These are phyloP conservation scores for Bunonema sp. DNA, from an alignment of 2,888 invertebrate species.

Conservation along the genomic window DNA sequence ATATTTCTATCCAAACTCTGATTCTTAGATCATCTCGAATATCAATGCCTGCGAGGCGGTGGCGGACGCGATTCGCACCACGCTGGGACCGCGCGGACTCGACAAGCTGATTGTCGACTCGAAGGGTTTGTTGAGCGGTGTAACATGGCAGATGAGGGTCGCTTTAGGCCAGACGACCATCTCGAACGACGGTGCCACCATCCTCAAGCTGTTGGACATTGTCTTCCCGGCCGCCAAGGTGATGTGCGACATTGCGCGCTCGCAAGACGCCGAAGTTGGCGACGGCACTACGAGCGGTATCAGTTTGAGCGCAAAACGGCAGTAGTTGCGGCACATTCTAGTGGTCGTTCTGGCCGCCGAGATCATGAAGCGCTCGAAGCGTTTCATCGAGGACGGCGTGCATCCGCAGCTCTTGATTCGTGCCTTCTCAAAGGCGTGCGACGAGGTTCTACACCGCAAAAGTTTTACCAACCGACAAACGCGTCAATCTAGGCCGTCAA, in stretches of 20 bases:
- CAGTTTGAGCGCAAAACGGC: neutral
- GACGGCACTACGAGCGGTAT: conserved; percentile 71
- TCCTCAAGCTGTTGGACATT: conserved; percentile 89
- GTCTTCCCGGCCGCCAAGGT: conserved; percentile 95
- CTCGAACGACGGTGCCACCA: conserved; percentile 97
- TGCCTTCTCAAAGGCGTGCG: conserved; percentile 69
- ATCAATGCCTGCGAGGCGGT: conserved; percentile 51
- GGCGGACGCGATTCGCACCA: conserved; percentile 88
- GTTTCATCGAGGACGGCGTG: conserved; percentile 83
- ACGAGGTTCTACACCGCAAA: no score
- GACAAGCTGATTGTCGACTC: conserved; percentile 89
- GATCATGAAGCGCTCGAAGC: conserved; percentile 79
- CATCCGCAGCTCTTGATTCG: conserved; percentile 83
- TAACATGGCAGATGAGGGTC: neutral
- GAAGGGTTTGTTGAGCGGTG: conserved; percentile 45
- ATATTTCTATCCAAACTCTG: no score
- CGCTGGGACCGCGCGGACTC: conserved; percentile 94
- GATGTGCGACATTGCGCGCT: conserved; percentile 92
- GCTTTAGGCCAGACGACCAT: conserved; percentile 70
- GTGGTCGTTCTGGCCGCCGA: conserved; percentile 89
- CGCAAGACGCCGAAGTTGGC: conserved; percentile 63
- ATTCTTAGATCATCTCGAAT: conserved; percentile 52
- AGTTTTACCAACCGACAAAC: neutral
- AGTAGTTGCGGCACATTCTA: conserved; percentile 47
- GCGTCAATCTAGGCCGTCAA: conserved; percentile 57